These are phyloP conservation scores for Leucoptera coffeella DNA, from an alignment of 2,888 invertebrate species.

Conservation along the genomic window DNA sequence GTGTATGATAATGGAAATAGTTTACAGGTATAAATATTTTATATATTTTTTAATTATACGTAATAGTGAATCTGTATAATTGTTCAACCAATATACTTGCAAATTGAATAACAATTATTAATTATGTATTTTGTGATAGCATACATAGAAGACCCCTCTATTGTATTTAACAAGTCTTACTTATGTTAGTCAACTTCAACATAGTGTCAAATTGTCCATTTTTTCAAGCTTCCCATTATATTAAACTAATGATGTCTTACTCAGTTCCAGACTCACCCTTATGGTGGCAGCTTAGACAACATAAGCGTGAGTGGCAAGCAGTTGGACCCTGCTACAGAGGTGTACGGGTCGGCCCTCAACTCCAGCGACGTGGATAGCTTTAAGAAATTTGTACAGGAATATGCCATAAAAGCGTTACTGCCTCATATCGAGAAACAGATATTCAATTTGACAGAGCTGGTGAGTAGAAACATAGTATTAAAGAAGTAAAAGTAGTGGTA, in stretches of 20 bases:
- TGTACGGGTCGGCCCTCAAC: constrained; percentile 74
- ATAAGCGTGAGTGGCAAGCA: constrained; percentile 46
- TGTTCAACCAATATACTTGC: too few relatives aligned
- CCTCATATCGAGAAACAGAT: constrained; percentile 92
- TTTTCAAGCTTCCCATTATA: too few relatives aligned
- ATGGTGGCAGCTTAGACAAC: constrained; percentile 54
- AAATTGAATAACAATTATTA: background rate
- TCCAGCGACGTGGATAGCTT: constrained; percentile 80
- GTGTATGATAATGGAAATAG: constrained; percentile 51
- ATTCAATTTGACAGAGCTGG: constrained; percentile 68
- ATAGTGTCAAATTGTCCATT: too few relatives aligned
- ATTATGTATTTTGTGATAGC: background rate
- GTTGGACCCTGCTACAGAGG: constrained; percentile 37
- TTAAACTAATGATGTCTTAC: too few relatives aligned
- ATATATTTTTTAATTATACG: background rate
- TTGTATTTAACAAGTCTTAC: too few relatives aligned
- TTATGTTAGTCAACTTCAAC: too few relatives aligned
- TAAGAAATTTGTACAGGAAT: constrained; percentile 79
- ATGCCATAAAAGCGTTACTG: constrained; percentile 76
- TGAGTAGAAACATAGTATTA: constrained; percentile 31
- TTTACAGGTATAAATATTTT: constrained; percentile 23
- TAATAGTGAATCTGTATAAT: too few relatives aligned
- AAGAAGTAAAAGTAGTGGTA: background rate
- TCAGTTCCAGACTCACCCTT: constrained; percentile 42
- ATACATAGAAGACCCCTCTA: too few relatives aligned